These are phyloP conservation scores for Perdita meconis DNA, from an alignment of 2,888 invertebrate species.

Conservation along the genomic window DNA sequence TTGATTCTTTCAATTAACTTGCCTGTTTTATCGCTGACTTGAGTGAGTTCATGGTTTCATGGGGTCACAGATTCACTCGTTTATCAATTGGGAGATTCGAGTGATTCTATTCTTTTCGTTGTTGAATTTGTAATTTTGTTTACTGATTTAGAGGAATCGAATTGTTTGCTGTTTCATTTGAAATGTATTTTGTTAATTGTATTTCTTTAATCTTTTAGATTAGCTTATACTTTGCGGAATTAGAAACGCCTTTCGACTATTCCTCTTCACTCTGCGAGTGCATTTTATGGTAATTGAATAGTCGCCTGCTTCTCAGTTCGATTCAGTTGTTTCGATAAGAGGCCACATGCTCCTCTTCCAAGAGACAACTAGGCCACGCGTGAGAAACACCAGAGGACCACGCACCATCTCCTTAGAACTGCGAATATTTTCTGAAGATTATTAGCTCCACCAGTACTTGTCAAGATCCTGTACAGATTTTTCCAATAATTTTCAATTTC, in stretches of 20 bases:
- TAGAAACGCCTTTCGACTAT: background rate
- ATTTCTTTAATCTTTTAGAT: too few relatives aligned
- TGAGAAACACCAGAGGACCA: slow-evolving; percentile 37
- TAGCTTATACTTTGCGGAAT: background rate
- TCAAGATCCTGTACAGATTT: background rate
- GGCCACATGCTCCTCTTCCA: slow-evolving; percentile 66
- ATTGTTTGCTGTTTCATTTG: too few relatives aligned
- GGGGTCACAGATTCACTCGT: background rate
- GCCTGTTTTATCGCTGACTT: background rate
- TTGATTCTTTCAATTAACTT: background rate
- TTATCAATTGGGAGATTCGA: background rate
- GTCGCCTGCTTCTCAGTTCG: slow-evolving; percentile 27
- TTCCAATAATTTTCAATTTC: background rate
- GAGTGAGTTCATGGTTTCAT: background rate
- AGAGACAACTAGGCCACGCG: slow-evolving; percentile 72
- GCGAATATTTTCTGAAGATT: slow-evolving; percentile 61
- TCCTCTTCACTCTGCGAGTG: background rate
- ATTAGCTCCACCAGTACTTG: slow-evolving; percentile 36
- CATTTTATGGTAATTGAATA: slow-evolving; percentile 40
- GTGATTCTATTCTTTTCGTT: too few relatives aligned
- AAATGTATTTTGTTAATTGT: too few relatives aligned
- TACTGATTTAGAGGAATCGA: too few relatives aligned
- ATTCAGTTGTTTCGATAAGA: slow-evolving; percentile 51
- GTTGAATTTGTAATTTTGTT: too few relatives aligned
- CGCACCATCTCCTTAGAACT: slow-evolving; percentile 42